Base-by-base conservation (phyloP, 1,140 invertebrate genomes). In the Drosophila busckii region DNA sequence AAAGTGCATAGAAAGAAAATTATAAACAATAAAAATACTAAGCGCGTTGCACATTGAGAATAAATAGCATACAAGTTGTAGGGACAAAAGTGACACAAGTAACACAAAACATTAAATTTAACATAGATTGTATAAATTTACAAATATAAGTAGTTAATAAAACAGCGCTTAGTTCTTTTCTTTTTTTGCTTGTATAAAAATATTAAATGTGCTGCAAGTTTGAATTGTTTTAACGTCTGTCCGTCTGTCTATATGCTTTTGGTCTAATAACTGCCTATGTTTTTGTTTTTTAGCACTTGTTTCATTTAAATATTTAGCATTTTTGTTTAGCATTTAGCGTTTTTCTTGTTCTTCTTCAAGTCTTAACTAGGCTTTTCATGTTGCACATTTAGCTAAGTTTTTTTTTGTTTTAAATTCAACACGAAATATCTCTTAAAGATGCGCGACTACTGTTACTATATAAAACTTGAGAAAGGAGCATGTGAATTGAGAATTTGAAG, bases 321-420 rank as follows among this genome's bases (percentile, higher is more conserved):
- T 15, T 46, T 41, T 34, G 45, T 40, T 50, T 63, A 67, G 37
- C 63, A 48, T 54, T 58, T 59, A 52, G 46, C 25, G 42, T 60
- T 59, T 48, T 20, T 49, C 41, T 55, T 49, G 40, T 66, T 63
- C 50, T 19, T 38, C 46, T 65, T 61, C 65, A 56, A 20, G 50
- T 69, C 40, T 67, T 78, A 80, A 80, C 40, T 82, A 80, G 73
- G 63, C 50, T 40, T 71, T 61, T 60, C 13, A 70, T 52, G 48
- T 26, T 38, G 31, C 66, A 41, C 59, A 78, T 69, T 80, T 66
- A 40, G 50, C 65, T 82, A 66, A 32, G 32, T 73, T 65, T 44
- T 28, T 23, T 10, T 38, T 46, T 35, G 45, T 34, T 67, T 65
- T 52, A 20, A 55, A 54, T 38, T 59, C 58, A 54, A 64, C 50